A percentile compares a stretch with the other conserved stretches of the same genome.
Conservation (phyloP, 1,140 invertebrate genomes). For the Lordiphosa stackelbergi region DNA sequence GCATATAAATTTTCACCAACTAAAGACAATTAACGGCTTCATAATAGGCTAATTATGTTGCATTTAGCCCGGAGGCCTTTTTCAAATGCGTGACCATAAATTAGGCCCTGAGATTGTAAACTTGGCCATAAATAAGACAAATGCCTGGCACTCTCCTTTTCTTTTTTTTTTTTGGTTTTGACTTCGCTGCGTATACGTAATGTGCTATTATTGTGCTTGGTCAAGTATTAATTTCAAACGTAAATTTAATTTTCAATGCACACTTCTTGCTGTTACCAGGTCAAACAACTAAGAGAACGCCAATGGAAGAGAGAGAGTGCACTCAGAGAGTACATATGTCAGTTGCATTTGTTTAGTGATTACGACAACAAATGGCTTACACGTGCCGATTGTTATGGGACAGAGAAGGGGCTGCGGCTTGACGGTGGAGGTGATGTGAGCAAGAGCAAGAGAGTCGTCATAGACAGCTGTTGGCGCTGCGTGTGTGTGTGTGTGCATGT, state of each 20-base stretch:
- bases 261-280: no score
- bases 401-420: background rate
- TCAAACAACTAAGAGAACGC: no score
- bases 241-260: no score
- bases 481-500: conserved; percentile 23
- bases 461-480: conserved; percentile 27
- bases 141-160: no score
- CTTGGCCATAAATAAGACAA: no score
- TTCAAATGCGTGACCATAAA: conserved; percentile 44
- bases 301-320: background rate
- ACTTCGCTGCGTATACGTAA: no score
- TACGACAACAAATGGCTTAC: conserved; percentile 69
- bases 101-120: conserved; percentile 21
- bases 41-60: conserved; percentile 50
- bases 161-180: no score
- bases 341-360: conserved; percentile 67
- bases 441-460: conserved; percentile 10
- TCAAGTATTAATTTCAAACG: no score
- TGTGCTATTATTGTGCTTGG: no score
- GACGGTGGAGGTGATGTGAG: background rate
- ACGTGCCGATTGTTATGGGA: conserved; percentile 53
- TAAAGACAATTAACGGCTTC: conserved; percentile 47
- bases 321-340: conserved; percentile 28
- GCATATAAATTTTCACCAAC: conserved; percentile 32
- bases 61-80: conserved; percentile 28